phyloP scores from a whole-genome alignment of 2,113 vertebrate genomes.

The Alligator sinensis region DNA sequence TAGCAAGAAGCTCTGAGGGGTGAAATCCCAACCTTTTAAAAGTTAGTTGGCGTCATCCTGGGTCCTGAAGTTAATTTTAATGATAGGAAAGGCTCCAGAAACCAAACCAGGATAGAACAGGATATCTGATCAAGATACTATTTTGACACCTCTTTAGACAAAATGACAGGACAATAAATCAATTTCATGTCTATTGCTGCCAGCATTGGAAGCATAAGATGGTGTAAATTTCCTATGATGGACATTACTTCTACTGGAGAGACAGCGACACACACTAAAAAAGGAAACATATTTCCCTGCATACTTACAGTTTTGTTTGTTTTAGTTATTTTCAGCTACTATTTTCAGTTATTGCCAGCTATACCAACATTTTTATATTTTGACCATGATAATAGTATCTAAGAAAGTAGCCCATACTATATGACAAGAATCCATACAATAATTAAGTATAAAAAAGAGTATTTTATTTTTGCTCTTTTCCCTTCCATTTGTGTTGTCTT shows the following conservation, averaged over 20 bases:
- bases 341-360: background rate
- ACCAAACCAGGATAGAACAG: background rate
- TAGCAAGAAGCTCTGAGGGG: background rate
- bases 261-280: background rate
- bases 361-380: background rate
- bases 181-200: conserved; percentile 16
- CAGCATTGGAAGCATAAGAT: background rate
- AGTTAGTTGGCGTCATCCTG: background rate
- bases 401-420: background rate
- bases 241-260: background rate
- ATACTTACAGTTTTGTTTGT: background rate
- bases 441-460: background rate
- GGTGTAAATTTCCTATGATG: background rate
- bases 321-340: background rate
- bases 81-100: background rate
- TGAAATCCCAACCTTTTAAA: background rate
- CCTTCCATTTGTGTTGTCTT: background rate
- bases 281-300: background rate
- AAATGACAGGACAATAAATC: background rate
- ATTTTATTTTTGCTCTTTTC: background rate
- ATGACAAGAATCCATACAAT: background rate
- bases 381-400: background rate
- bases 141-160: conserved; percentile 2
- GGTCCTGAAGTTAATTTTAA: conserved; percentile 5
- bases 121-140: background rate